Evolutionary conservation across 2,888 invertebrate species (phyloP), one percentile per base, ranked within the genome.

Genomic region (Meiosimyza decipiens): DNA sequence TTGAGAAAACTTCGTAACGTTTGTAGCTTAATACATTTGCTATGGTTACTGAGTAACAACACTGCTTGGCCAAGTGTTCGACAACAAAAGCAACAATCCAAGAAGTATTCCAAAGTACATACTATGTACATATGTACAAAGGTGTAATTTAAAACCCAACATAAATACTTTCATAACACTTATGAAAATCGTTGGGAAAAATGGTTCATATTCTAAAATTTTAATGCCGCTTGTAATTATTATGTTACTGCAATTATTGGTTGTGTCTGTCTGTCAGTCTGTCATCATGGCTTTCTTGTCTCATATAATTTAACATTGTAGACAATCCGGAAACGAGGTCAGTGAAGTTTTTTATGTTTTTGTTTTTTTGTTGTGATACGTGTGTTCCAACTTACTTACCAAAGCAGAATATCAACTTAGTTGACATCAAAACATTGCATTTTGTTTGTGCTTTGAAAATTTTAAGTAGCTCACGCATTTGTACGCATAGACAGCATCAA

Each of bases 401-500:
- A 40, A 40, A 40, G 28, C 57, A 57, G 57, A 57, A 57, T 57
- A 57, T 57, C 57, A 57, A 57, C 22, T 28, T 57, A 22, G 28
- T 57, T 40, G 40, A 22, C 28, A 28, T 57, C 12, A 22, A 55
- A 22, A 6, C 5, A 15, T 57, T 57, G 11, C 13, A 11, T 55
- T 9, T 55, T 55, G 2, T 54, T 57, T 57, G 40, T 40, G 40
- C 40, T 40, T 40, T 40, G 9, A 40, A 9, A 40, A 40, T 22
- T 57, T 57, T 40, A 57, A 57, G 57, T 57, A 57, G 57, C 28
- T 57, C 57, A 57, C 57, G 57, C 57, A 57, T 57, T 57, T 57
- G 22, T 28, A 57, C 57, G 57, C 57, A 28, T 28, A 40, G 40
- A 40, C 40, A 40, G 6, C 40, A 57, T 55, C 57, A 22, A 28